phyloP scores from a whole-genome alignment of 2,797 vertebrate genomes.

The Lates japonicus region DNA sequence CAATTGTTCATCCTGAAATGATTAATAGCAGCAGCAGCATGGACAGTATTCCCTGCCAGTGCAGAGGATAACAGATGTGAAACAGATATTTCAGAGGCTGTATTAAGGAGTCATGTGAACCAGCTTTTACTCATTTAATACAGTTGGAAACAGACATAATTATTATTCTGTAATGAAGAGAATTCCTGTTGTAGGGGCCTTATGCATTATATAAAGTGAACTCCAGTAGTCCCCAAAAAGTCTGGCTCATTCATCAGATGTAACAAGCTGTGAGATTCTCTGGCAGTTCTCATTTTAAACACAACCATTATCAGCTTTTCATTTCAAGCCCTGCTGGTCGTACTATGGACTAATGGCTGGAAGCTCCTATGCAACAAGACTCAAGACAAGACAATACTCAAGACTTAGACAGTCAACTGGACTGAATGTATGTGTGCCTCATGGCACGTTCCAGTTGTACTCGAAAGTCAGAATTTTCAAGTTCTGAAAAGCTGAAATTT shows the following conservation, averaged over 20 bases:
- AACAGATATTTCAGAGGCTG: neutral
- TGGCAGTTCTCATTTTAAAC: slow-evolving; percentile 61
- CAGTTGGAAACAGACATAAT: slow-evolving; percentile 12
- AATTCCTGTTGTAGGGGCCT: slow-evolving; percentile 22
- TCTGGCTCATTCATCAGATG: slow-evolving; percentile 50
- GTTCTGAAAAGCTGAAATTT: too few species aligned
- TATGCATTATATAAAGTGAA: slow-evolving; percentile 31
- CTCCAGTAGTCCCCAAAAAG: slow-evolving; percentile 28
- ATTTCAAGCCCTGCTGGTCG: slow-evolving; percentile 73
- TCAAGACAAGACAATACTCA: neutral
- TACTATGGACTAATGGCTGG: slow-evolving; percentile 35
- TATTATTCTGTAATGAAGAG: slow-evolving; percentile 28
- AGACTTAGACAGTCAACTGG: too few species aligned
- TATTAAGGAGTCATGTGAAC: neutral
- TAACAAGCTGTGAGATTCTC: slow-evolving; percentile 69
- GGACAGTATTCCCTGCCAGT: neutral
- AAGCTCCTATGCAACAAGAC: slow-evolving; percentile 25
- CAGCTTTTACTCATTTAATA: slow-evolving; percentile 18
- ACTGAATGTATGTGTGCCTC: too few species aligned
- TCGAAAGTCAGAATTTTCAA: too few species aligned
- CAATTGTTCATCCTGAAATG: neutral
- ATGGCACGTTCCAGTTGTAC: too few species aligned
- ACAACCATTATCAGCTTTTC: slow-evolving; percentile 61
- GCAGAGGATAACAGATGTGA: neutral
- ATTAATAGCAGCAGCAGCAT: neutral